A percentile compares a stretch with the other conserved stretches of the same genome.
phyloP scores from a whole-genome alignment of 2,888 invertebrate species.

The Tenodera sinensis region DNA sequence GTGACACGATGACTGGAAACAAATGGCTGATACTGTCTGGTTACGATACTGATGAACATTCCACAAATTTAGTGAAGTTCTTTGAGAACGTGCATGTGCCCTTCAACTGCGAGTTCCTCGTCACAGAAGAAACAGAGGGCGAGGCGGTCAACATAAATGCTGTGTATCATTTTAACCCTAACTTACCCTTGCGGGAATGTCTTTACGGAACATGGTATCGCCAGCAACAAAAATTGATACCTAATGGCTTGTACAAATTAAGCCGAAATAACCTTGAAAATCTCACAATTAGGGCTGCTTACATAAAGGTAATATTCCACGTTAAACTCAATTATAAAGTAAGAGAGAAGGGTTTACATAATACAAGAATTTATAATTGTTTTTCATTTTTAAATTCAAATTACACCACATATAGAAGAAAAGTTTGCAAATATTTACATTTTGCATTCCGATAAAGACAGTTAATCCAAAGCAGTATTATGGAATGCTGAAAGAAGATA shows the following conservation, averaged over 20 bases:
- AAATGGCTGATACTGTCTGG: background rate
- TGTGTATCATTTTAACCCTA: background rate
- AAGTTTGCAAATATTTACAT: too few relatives aligned
- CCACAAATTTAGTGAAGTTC: background rate
- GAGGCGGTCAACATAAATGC: background rate
- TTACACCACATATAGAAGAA: too few relatives aligned
- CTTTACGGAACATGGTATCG: background rate
- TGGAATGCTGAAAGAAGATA: too few relatives aligned
- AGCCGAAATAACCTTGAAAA: background rate
- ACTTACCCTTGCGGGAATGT: background rate
- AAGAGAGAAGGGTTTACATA: too few relatives aligned
- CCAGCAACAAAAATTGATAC: background rate
- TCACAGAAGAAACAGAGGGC: background rate
- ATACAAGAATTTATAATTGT: too few relatives aligned
- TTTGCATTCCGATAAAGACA: too few relatives aligned
- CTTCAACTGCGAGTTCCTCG: background rate
- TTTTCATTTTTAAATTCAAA: too few relatives aligned
- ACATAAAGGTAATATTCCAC: background rate
- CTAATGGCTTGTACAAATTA: background rate
- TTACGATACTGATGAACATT: background rate
- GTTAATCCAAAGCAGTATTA: too few relatives aligned
- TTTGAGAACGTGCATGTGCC: background rate
- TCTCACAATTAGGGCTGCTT: background rate
- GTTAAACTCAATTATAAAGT: too few relatives aligned
- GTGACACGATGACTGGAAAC: background rate